Evolutionary conservation across 2,888 invertebrate species (phyloP), one percentile per base, ranked within the genome.

Genomic region (Agriopis leucophaearia): DNA sequence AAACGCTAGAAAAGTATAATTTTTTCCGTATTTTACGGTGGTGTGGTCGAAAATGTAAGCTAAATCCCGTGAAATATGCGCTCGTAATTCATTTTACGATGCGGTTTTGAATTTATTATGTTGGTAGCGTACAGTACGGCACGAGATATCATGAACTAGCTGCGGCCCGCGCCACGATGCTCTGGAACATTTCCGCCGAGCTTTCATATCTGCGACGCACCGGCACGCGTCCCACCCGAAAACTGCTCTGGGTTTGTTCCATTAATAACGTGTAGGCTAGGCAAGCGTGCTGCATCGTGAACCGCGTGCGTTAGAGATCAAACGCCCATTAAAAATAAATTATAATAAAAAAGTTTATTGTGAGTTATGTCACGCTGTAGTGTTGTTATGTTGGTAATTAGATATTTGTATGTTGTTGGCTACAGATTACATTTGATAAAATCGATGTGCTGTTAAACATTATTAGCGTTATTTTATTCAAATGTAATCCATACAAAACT

Each of bases 51-150:
- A 67, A 67, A 55, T 64, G 48, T 64, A n/a, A 45, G 62, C 54
- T 54, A 44, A 70, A 66, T 66, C 66, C 54, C 47, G 64, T 71
- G 62, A 71, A 70, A 70, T 74, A 70, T 71, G 57, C 64, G 52
- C 40, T 61, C 66, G 64, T 67, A 65, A 69, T 70, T 73, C 69
- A 71, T 67, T 69, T 71, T 71, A 69, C 54, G 68, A 70, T 62
- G 68, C 59, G 64, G 66, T 68, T 62, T 45, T 50, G 61, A 58
- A 58, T 62, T 58, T 67, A 63, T 63, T 51, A 54, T 16, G 16
- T 40, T 57, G 15, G 16, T 48, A 51, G 27, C 59, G 50, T 18
- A 54, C 16, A 40, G 9, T 8, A 7, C 8, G 42, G 27, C 55
- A 55, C 40, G 1, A 42, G 1, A 44, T 27, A 7, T 42, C 27